These are phyloP conservation scores for Drosophila pandora DNA, from an alignment of 1,140 invertebrate genomes.

Conservation along the genomic window DNA sequence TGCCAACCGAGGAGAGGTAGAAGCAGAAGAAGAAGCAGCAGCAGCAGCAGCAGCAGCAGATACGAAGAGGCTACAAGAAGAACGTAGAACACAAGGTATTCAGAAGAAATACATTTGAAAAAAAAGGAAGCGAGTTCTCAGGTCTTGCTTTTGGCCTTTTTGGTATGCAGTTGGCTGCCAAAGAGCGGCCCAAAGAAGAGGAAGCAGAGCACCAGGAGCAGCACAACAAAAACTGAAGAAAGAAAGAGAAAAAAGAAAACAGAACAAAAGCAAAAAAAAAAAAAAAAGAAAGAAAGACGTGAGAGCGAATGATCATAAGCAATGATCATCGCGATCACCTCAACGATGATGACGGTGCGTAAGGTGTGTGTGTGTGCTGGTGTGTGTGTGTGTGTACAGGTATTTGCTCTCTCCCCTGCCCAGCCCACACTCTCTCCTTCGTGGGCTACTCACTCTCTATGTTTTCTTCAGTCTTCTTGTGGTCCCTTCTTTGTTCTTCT, in stretches of 20 bases:
- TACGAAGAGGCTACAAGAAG: slow-evolving; percentile 17
- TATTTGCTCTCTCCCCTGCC: background rate
- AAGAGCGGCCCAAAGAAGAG: slow-evolving; percentile 8
- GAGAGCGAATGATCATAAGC: slow-evolving; percentile 14
- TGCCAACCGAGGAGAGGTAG: slow-evolving; percentile 37
- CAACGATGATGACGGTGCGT: slow-evolving; percentile 23
- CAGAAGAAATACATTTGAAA: slow-evolving; percentile 57
- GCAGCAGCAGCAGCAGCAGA: slow-evolving; percentile 16
- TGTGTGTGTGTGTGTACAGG: slow-evolving; percentile 2
- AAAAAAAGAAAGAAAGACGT: slow-evolving; percentile 7
- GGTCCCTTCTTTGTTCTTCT: slow-evolving; percentile 47
- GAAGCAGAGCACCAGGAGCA: slow-evolving; percentile 11
- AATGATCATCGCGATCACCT: slow-evolving; percentile 38
- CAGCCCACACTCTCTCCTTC: slow-evolving; percentile 2
- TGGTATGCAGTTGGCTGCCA: slow-evolving; percentile 37
- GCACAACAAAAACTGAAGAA: background rate
- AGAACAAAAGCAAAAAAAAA: slow-evolving; percentile 2
- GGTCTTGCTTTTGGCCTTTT: slow-evolving; percentile 18
- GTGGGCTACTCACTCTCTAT: background rate
- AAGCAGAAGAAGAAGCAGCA: slow-evolving; percentile 2
- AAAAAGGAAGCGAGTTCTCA: slow-evolving; percentile 71
- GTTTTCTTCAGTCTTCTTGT: background rate
- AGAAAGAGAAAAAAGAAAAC: slow-evolving; percentile 4
- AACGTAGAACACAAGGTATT: slow-evolving; percentile 33
- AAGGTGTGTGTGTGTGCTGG: slow-evolving; percentile 6